Conservation (phyloP, 2,113 vertebrate genomes). For the Thermophis baileyi region DNA sequence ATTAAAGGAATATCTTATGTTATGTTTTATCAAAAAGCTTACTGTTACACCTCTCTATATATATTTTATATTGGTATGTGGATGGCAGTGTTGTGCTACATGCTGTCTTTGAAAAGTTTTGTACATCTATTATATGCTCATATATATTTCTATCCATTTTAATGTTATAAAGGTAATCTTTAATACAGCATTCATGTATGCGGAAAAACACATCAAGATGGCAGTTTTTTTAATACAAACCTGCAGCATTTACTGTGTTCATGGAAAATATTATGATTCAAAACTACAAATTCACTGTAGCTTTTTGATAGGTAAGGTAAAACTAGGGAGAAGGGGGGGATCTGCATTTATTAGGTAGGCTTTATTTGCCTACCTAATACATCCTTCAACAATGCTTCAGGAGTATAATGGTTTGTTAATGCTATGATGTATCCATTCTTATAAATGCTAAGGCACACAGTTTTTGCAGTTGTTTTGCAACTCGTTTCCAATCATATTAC, state of each 20-base stretch:
- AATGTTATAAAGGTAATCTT: slow-evolving; percentile 6
- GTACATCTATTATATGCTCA: not conserved
- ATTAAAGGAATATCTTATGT: not conserved
- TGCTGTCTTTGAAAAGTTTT: not conserved
- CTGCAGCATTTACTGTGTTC: slow-evolving; percentile 18
- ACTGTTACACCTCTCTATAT: not conserved
- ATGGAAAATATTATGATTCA: slow-evolving; percentile 21
- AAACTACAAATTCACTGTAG: slow-evolving; percentile 32
- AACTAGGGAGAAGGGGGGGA: slow-evolving; percentile 20
- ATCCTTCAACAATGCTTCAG: slow-evolving; percentile 41
- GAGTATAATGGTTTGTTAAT: slow-evolving; percentile 53
- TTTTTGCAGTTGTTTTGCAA: slow-evolving; percentile 48
- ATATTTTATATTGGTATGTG: not conserved
- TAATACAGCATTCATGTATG: not conserved
- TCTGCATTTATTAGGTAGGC: not conserved
- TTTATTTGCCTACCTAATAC: slow-evolving; percentile 36
- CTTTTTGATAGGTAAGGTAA: slow-evolving; percentile 12
- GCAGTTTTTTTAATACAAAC: not conserved
- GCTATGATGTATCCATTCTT: slow-evolving; percentile 40
- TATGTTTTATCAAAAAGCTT: not conserved
- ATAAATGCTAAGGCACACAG: slow-evolving; percentile 27
- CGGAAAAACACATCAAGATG: not conserved
- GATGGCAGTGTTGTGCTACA: not conserved
- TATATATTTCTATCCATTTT: not conserved
- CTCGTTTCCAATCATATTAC: slow-evolving; percentile 39